phyloP scores from a whole-genome alignment of 2,113 vertebrate species.

The Trogon melanurus region DNA sequence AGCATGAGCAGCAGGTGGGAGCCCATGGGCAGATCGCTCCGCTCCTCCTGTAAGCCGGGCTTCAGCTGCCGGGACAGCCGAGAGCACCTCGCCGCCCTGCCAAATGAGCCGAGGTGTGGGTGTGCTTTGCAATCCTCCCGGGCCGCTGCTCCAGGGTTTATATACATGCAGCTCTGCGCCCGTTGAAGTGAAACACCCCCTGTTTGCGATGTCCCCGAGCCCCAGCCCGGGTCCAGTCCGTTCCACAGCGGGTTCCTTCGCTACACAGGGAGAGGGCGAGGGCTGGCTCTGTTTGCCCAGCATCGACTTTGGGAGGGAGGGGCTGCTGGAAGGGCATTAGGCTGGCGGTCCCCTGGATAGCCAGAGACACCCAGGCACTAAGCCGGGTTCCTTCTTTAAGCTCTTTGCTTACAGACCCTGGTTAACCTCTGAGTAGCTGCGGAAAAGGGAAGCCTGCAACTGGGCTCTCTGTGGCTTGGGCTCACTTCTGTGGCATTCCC shows the following conservation, averaged over 20 bases:
- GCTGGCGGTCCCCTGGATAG: background rate
- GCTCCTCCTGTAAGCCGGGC: accelerated
- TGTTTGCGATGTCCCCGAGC: background rate
- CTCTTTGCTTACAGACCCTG: constrained; percentile 59
- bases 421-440: constrained; percentile 53
- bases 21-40: constrained; percentile 36
- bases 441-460: background rate
- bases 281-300: constrained; percentile 9
- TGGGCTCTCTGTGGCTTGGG: background rate
- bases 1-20: background rate
- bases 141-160: constrained; percentile 1
- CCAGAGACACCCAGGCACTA: constrained; percentile 31
- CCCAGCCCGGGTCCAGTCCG: background rate
- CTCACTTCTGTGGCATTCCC: background rate
- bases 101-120: background rate
- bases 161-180: background rate
- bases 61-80: background rate
- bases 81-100: background rate
- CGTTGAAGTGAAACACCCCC: background rate
- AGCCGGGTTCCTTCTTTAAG: constrained; percentile 61
- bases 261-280: background rate
- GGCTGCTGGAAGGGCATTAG: constrained; percentile 28
- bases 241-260: background rate
- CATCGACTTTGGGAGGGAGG: constrained; percentile 17
- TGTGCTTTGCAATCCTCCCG: background rate